Evolutionary conservation across 2,113 vertebrate genomes (phyloP), one percentile per base, ranked within the genome.

Genomic region (Todiramphus chloris): DNA sequence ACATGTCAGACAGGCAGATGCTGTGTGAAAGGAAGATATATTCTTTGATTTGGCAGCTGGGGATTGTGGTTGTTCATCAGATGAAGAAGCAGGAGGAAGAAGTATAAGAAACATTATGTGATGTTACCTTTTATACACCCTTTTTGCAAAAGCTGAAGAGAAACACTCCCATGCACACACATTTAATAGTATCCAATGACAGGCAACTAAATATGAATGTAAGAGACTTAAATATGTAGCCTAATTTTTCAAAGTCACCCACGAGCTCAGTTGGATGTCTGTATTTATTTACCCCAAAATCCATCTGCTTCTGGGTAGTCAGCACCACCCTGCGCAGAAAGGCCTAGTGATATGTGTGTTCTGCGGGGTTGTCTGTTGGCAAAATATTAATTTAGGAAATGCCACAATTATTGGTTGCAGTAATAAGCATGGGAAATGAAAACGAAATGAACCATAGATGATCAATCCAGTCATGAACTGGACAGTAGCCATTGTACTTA

Each of bases 221-320:
- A 78, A 84, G 35, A 81, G 30, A 43, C 43, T 64, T 64, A 81
- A 84, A 91, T 84, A 69, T 39, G 21, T 9, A 89, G 35, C 31
- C 48, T 87, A 55, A 91, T 90, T 89, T 90, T 82, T 70, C 58
- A 59, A 78, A 90, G 43, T 83, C 90, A 89, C 35, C 68, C n/a
- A 75, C 11, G 16, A 79, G 24, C 62, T 94, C 66, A 50, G 73
- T 56, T 87, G 70, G 50, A 82, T 87, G 37, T 64, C 80, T 94
- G 77, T 41, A 62, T 78, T 93, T 92, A 79, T 92, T 93, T 80
- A 92, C 33, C 25, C 43, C 33, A 1, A 9, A 73, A 16, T 62
- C 68, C 80, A 92, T 96, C 83, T 93, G 80, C 60, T 94, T 75
- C 64, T 92, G 73, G 33, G n/a, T 83, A 96, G 64, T 81, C 77